These are phyloP conservation scores for Lethrus apterus DNA, from an alignment of 1,140 invertebrate genomes.

Conservation along the genomic window DNA sequence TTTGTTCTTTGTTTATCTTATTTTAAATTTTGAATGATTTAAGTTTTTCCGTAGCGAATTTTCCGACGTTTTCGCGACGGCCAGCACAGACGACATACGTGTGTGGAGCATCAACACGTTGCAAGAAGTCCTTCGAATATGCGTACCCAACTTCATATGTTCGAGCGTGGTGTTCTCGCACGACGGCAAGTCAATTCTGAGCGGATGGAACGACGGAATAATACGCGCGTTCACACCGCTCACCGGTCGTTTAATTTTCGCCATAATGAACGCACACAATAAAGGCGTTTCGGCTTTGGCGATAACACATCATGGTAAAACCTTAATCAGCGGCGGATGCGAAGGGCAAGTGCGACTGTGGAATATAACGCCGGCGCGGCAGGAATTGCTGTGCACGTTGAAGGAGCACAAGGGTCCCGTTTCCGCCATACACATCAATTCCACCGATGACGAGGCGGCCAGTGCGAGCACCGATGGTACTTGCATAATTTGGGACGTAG, in stretches of 20 bases:
- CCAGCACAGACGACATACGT: conserved; percentile 72
- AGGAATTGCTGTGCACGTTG: conserved; percentile 59
- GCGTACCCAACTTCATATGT: conserved; percentile 79
- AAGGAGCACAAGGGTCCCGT: conserved; percentile 87
- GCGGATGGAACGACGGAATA: conserved; percentile 81
- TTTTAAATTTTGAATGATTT: no score
- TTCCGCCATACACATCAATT: conserved; percentile 70
- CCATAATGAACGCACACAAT: conserved; percentile 78
- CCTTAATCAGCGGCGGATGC: conserved; percentile 76
- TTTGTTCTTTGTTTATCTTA: no score
- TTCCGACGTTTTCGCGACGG: conserved; percentile 79
- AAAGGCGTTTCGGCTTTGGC: conserved; percentile 76
- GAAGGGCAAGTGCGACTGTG: conserved; percentile 78
- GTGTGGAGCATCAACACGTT: conserved; percentile 72
- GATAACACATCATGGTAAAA: conserved; percentile 60
- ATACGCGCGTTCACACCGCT: conserved; percentile 79
- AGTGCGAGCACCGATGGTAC: conserved; percentile 84
- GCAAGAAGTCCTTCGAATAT: conserved; percentile 74
- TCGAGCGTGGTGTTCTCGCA: conserved; percentile 65
- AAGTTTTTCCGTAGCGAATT: conserved; percentile 54
- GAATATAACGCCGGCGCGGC: conserved; percentile 57
- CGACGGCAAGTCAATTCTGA: conserved; percentile 70
- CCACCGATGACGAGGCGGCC: conserved; percentile 68
- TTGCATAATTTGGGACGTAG: conserved; percentile 85
- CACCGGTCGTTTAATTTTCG: conserved; percentile 69